Conservation (phyloP, 2,113 vertebrate species). For the Malurus alboscapulatus region DNA sequence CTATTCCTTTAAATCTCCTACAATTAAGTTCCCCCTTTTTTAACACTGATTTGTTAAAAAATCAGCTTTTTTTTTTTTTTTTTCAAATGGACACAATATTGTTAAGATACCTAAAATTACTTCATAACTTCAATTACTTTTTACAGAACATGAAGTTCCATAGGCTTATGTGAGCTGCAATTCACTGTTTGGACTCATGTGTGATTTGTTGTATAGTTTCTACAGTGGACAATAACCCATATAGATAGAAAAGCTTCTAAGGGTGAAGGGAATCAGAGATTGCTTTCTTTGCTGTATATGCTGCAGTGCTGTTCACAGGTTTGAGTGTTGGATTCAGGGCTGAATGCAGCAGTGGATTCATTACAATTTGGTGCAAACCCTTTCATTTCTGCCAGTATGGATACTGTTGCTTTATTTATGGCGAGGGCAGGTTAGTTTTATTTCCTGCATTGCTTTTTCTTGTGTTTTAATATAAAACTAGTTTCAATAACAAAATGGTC, state of each 20-base stretch:
- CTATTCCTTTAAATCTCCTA: background rate
- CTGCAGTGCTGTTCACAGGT: background rate
- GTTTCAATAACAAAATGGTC: background rate
- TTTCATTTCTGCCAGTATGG: background rate
- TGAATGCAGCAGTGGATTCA: background rate
- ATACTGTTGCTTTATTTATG: background rate
- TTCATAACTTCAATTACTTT: background rate
- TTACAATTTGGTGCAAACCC: background rate
- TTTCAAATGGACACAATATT: background rate
- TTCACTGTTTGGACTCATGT: background rate
- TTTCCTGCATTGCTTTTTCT: background rate
- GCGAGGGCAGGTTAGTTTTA: background rate
- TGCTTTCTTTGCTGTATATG: background rate
- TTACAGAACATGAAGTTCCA: background rate
- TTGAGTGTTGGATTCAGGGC: background rate
- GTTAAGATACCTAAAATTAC: background rate
- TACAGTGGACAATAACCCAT: background rate
- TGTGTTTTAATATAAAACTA: background rate
- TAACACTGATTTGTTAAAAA: background rate
- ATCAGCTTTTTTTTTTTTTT: background rate
- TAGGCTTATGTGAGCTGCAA: background rate
- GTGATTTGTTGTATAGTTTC: background rate
- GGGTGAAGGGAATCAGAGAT: background rate
- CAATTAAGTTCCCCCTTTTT: background rate
- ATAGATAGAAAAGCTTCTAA: background rate